Evolutionary conservation across 2,113 vertebrate genomes (phyloP).

Genomic region (Hucho hucho): DNA sequence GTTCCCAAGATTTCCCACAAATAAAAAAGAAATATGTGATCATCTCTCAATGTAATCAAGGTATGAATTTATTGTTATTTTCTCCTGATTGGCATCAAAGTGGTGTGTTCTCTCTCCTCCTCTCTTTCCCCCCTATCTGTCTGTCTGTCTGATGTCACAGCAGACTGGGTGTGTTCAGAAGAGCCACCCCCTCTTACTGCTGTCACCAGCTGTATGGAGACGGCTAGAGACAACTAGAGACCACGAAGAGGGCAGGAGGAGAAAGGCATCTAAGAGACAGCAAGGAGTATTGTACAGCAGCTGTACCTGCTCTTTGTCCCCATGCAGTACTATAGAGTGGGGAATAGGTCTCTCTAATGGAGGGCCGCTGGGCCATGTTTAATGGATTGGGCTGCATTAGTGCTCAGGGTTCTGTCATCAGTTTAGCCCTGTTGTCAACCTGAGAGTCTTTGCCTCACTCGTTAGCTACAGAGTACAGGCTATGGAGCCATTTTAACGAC

Average conservation of each 20-base stretch:
- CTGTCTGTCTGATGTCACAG: slow-evolving; percentile 22
- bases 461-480: not conserved
- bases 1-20: too few relatives aligned
- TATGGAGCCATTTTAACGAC: not conserved
- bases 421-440: not conserved
- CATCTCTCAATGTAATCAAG: too few relatives aligned
- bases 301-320: not conserved
- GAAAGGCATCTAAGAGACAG: not conserved
- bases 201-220: slow-evolving; percentile 23
- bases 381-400: slow-evolving; percentile 51
- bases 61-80: too few relatives aligned
- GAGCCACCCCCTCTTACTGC: not conserved
- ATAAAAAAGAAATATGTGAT: too few relatives aligned
- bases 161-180: slow-evolving; percentile 8
- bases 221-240: not conserved
- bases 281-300: not conserved
- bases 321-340: not conserved
- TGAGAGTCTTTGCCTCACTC: not conserved
- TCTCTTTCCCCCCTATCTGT: not conserved
- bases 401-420: slow-evolving; percentile 31
- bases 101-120: not conserved
- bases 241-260: not conserved
- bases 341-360: slow-evolving; percentile 27
- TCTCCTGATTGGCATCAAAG: slow-evolving; percentile 16
- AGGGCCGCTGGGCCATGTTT: slow-evolving; percentile 38